phyloP scores from a whole-genome alignment of 64 coral and sea anemone genomes.

The Catalaphyllia jardinei region DNA sequence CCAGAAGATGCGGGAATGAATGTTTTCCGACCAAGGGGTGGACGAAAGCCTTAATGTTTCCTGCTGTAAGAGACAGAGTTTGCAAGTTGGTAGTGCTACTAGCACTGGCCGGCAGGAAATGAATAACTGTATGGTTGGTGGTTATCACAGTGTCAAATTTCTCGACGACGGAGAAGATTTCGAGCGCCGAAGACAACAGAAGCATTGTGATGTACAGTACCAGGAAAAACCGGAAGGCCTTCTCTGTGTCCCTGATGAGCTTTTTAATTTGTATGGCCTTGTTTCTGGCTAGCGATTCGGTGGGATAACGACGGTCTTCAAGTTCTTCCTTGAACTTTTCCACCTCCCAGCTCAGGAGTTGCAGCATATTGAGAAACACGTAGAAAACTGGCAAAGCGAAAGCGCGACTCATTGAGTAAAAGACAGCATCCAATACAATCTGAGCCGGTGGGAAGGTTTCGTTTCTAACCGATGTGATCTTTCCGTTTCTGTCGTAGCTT shows the following conservation, averaged over 20 bases:
- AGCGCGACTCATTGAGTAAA: not conserved
- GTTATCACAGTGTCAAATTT: constrained; percentile 32
- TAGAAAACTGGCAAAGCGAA: constrained; percentile 43
- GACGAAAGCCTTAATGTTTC: constrained; percentile 7
- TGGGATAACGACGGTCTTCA: not conserved
- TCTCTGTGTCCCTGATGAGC: constrained; percentile 12
- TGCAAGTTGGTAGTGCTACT: not conserved
- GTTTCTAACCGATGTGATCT: not conserved
- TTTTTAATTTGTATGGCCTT: constrained; percentile 1
- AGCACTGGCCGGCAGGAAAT: not conserved
- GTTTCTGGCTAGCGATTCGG: not conserved
- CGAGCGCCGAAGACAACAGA: constrained; percentile 19
- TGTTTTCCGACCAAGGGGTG: not conserved
- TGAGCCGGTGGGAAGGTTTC: constrained; percentile 23
- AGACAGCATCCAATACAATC: not conserved
- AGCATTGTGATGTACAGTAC: constrained; percentile 18
- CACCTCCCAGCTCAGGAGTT: constrained; percentile 32
- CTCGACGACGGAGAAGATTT: constrained; percentile 49
- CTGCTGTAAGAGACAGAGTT: not conserved
- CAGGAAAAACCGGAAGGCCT: constrained; percentile 37
- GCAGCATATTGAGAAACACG: constrained; percentile 18
- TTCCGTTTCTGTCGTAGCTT: not conserved
- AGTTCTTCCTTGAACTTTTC: constrained; percentile 3
- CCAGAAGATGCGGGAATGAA: not conserved
- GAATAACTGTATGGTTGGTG: constrained; percentile 13